Base-by-base conservation (phyloP, 2,113 vertebrate genomes). In the Amblyornis subalaris region DNA sequence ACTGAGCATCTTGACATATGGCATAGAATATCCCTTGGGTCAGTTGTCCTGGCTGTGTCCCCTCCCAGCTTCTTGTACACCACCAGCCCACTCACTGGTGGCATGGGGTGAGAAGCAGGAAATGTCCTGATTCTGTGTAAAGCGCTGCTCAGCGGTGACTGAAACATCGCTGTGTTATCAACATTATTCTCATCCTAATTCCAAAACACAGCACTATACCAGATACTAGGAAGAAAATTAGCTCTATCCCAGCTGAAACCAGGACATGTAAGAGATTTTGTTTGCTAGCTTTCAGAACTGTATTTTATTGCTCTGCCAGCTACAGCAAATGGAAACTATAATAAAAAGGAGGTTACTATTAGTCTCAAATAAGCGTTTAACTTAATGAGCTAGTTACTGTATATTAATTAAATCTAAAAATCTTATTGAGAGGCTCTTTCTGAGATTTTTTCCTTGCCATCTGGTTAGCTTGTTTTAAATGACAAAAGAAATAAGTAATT, bases 401-500 rank as follows among this genome's bases (percentile, higher is more conserved):
- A 91, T 94, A 96, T 97, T 96, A 97, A 97, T 97, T 97, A 97
- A 96, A 96, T 95, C 55, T 94, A 93, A 64, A 94, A 92, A 96
- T 90, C 72, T 95, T 81, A 82, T 77, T 97, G 93, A 97, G 94
- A 94, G 69, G 38, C 24, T 94, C 44, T 96, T 97, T 94, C 88
- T 64, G 81, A 82, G 55, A 58, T 73, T 95, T 85, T 85, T 89
- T 96, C 72, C 60, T 66, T 96, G 29, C 70, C 93, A 96, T 97
- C 89, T 97, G 88, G 85, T 95, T 97, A 96, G 92, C 93, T 97
- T 95, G 55, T 91, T 97, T 97, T 97, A 97, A 95, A 91, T 89
- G 69, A 96, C 93, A 97, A 97, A 97, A 91, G 87, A 86, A 94
- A 15, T 96, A 93, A 97, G 64, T 95, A 96, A 97, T 61, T 96